Conservation (phyloP, 1,140 invertebrate species). For the Drosophila littoralis region DNA sequence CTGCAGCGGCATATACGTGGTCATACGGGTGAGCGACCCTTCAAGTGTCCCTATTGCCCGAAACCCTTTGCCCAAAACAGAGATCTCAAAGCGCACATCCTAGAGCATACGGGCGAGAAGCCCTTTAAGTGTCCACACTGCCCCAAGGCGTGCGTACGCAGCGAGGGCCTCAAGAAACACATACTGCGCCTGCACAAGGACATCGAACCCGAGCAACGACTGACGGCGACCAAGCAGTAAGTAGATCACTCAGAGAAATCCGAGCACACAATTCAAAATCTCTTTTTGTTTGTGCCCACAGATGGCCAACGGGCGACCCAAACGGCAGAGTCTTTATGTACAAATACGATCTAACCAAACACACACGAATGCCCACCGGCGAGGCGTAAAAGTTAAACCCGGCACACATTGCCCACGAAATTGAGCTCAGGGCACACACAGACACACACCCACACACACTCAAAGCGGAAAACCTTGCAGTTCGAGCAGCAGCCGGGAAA, state of each 20-base stretch:
- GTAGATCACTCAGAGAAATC: not conserved
- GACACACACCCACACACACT: not conserved
- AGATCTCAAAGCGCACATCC: conserved; percentile 43
- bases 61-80: conserved; percentile 44
- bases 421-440: not conserved
- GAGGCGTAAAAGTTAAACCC: conserved; percentile 21
- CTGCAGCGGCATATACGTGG: conserved; percentile 44
- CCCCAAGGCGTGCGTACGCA: conserved; percentile 41
- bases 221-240: conserved; percentile 18
- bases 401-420: not conserved
- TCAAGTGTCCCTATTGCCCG: conserved; percentile 39
- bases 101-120: conserved; percentile 43
- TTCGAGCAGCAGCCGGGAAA: not conserved
- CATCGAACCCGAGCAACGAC: conserved; percentile 13
- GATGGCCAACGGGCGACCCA: conserved; percentile 30
- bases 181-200: conserved; percentile 43
- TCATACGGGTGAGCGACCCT: conserved; percentile 38
- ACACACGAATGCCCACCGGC: conserved; percentile 22
- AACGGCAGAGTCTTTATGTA: conserved; percentile 29
- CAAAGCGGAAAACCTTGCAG: conserved; percentile 4
- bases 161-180: conserved; percentile 43
- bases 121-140: conserved; percentile 45
- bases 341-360: conserved; percentile 40
- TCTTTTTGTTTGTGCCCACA: not conserved
- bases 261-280: not conserved